Evolutionary conservation across 2,888 invertebrate species (phyloP).

Genomic region (Rhingia rostrata): DNA sequence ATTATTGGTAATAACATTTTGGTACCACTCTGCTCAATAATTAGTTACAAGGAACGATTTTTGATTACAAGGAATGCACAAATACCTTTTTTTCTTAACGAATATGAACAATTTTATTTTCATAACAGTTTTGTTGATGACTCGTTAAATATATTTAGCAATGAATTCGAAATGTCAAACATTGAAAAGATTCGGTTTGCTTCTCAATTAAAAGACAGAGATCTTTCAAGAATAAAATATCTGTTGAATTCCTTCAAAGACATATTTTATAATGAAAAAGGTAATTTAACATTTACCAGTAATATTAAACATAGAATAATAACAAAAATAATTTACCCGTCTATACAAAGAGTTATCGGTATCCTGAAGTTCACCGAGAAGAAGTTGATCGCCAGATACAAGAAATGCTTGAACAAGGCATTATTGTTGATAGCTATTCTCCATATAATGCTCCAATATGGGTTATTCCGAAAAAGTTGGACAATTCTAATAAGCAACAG

Average conservation of each 20-base stretch:
- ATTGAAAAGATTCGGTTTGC: neutral
- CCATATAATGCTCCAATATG: constrained; percentile 65
- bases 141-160: neutral
- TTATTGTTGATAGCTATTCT: constrained; percentile 59
- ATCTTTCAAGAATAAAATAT: constrained; percentile 13
- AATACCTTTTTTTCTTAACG: constrained; percentile 15
- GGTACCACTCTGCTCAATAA: neutral
- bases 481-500: constrained; percentile 22
- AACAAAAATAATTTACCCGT: constrained; percentile 45
- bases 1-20: constrained; percentile 44
- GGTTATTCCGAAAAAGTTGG: constrained; percentile 74
- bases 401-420: constrained; percentile 67
- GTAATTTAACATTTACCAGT: constrained; percentile 19
- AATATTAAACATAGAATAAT: constrained; percentile 34
- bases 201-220: neutral
- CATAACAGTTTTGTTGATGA: neutral
- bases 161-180: constrained; percentile 2
- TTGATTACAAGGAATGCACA: constrained; percentile 16
- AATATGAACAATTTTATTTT: constrained; percentile 22
- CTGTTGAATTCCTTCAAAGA: constrained; percentile 10
- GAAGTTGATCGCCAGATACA: constrained; percentile 58
- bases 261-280: constrained; percentile 15
- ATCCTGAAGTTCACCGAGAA: constrained; percentile 57
- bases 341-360: constrained; percentile 54
- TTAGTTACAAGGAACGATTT: constrained; percentile 15